A percentile compares a stretch with the other conserved stretches of the same genome.
These are phyloP conservation scores for Picus viridis DNA, from an alignment of 2,797 vertebrate genomes.

Conservation along the genomic window DNA sequence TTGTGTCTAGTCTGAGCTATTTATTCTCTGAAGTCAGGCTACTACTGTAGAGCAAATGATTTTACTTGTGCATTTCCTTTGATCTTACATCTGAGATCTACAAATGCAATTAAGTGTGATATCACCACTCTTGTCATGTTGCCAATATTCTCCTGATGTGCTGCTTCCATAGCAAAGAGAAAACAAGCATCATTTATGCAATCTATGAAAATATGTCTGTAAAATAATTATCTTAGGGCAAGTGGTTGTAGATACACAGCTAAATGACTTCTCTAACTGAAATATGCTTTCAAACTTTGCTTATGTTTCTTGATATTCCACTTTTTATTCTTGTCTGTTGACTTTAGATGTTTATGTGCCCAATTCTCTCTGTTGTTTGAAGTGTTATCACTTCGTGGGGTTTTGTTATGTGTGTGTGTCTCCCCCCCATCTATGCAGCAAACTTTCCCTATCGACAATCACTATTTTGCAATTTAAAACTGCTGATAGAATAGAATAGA, in stretches of 20 bases:
- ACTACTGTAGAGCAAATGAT: neutral
- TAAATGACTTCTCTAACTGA: neutral
- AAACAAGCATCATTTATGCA: neutral
- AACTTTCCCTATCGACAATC: neutral
- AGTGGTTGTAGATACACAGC: accelerated
- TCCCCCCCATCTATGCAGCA: no score
- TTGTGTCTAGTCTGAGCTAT: neutral
- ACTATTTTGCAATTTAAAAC: neutral
- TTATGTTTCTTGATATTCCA: neutral
- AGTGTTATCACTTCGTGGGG: neutral
- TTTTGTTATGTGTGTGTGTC: no score
- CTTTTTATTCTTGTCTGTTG: neutral
- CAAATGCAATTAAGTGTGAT: neutral
- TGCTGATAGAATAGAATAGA: neutral
- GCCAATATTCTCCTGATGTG: neutral
- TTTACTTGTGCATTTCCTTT: neutral
- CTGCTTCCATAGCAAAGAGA: neutral
- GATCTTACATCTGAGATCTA: neutral
- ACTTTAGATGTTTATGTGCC: neutral
- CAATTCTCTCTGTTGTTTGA: neutral
- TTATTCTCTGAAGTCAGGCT: neutral
- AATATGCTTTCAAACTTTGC: neutral
- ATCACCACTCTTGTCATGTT: neutral
- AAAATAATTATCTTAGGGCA: neutral
- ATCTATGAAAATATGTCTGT: neutral